phyloP scores from a whole-genome alignment of 2,888 invertebrate species.

The Tachina grossa region DNA sequence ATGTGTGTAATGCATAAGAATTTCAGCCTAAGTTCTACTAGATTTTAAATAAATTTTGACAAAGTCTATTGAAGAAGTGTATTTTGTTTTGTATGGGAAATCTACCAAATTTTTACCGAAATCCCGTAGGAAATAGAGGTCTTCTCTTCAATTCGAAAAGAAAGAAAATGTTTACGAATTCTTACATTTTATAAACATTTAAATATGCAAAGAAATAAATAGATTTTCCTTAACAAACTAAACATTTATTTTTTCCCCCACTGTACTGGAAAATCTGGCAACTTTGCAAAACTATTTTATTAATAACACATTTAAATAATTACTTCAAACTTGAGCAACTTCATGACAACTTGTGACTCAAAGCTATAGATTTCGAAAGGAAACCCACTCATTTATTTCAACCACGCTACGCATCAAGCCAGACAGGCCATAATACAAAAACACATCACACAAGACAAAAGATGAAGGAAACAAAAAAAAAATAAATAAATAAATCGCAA shows the following conservation, averaged over 20 bases:
- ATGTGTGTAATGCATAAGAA: too few relatives aligned
- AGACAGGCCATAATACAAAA: slow-evolving; percentile 34
- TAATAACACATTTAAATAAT: slow-evolving; percentile 41
- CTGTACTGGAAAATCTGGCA: slow-evolving; percentile 13
- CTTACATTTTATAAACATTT: too few relatives aligned
- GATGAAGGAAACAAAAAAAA: background rate
- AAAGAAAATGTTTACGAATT: too few relatives aligned
- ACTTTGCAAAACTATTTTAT: slow-evolving; percentile 57
- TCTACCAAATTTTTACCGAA: too few relatives aligned
- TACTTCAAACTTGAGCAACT: slow-evolving; percentile 65
- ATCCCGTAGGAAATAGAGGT: too few relatives aligned
- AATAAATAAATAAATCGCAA: slow-evolving; percentile 55
- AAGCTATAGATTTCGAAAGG: slow-evolving; percentile 61
- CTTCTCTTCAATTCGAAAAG: too few relatives aligned
- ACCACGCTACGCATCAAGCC: slow-evolving; percentile 62
- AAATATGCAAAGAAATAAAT: too few relatives aligned
- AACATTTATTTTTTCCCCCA: background rate
- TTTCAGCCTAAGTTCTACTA: too few relatives aligned
- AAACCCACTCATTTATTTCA: slow-evolving; percentile 63
- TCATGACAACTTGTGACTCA: slow-evolving; percentile 71
- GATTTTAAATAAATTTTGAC: too few relatives aligned
- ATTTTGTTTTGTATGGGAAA: too few relatives aligned
- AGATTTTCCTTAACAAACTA: background rate
- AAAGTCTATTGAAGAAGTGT: too few relatives aligned
- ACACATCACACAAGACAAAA: slow-evolving; percentile 18